A percentile compares a stretch with the other conserved stretches of the same genome.
These are phyloP conservation scores for Chrosomus eos DNA, from an alignment of 2,797 vertebrate genomes.

Conservation along the genomic window DNA sequence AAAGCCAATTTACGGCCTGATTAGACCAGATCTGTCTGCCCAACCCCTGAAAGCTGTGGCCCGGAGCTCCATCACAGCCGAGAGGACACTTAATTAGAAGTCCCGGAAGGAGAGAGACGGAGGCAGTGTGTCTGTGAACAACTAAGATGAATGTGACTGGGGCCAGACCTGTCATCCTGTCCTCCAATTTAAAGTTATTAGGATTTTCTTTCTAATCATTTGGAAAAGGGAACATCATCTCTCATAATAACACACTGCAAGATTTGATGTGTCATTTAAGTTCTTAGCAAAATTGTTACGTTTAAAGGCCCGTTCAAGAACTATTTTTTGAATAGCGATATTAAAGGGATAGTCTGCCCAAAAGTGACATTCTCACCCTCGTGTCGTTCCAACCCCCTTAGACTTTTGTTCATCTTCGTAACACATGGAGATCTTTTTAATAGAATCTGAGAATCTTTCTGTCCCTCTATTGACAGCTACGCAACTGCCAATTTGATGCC, in stretches of 20 bases:
- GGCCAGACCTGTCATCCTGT: neutral
- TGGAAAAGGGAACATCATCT: neutral
- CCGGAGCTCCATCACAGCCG: slow-evolving; percentile 27
- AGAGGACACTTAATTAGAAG: slow-evolving; percentile 4
- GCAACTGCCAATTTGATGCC: too few species aligned
- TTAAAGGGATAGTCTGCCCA: neutral
- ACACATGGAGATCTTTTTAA: neutral
- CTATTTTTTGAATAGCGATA: too few species aligned
- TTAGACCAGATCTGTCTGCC: slow-evolving; percentile 80
- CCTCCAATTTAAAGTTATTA: neutral
- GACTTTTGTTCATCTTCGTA: neutral
- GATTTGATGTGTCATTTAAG: neutral
- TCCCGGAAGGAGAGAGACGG: neutral
- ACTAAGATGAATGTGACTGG: neutral
- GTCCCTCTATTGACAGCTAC: neutral
- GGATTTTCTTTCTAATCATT: neutral
- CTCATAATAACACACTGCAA: neutral
- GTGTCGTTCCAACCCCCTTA: too few species aligned
- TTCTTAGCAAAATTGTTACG: neutral
- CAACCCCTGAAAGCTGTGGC: slow-evolving; percentile 65
- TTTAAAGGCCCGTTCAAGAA: neutral
- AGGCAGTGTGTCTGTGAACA: neutral
- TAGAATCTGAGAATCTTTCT: neutral
- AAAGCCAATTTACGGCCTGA: slow-evolving; percentile 85
- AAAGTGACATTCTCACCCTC: too few species aligned